Base-by-base conservation (phyloP, 2,113 vertebrate species). In the Opisthocomus hoazin region DNA sequence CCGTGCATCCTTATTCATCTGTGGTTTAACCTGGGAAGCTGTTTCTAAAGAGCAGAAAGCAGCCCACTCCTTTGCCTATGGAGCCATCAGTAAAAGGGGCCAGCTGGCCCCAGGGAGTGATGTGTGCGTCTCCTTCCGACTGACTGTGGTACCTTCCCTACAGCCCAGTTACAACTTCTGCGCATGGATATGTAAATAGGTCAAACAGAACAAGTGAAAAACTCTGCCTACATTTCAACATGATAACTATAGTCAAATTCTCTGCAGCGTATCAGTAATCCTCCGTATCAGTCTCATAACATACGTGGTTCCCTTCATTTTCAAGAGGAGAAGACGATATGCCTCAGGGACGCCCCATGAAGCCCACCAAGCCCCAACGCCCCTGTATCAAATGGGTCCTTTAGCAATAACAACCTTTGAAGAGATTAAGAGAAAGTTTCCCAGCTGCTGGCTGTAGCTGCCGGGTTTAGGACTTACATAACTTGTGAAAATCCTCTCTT, bases 401-500 rank as follows among this genome's bases (percentile, higher is more conserved):
- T 66, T 4, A 89, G 84, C 60, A 64, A 18, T 16, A 69, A 76
- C 37, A 71, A 61, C 57, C 77, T 89, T 61, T 79, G 77, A 95
- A 64, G 65, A 73, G 91, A 93, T 94, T 87, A 91, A 53, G 60
- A 87, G 61, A 70, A 93, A 75, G 48, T 73, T 91, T 69, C 57
- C 81, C 86, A 75, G 87, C 61, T 63, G 23, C 10, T 2, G 5
- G 80, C 53, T 29, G 43, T 23, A 77, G 64, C 71, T 90, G 50
- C 69, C 2, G 45, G 73, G 50, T 73, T 77, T 66, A 94, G 80
- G 29, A 98, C 99, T 99, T 97, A 99, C 99, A 14, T 98, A 99
- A 94, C 97, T 99, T 51, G 98, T 97, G 89, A 99, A 97, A 66
- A 99, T 98, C 97, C 98, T 99, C 96, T 99, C 99, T 1, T 97